These are phyloP conservation scores for Macrosiphum euphorbiae DNA, from an alignment of 2,888 invertebrate species.

Conservation along the genomic window DNA sequence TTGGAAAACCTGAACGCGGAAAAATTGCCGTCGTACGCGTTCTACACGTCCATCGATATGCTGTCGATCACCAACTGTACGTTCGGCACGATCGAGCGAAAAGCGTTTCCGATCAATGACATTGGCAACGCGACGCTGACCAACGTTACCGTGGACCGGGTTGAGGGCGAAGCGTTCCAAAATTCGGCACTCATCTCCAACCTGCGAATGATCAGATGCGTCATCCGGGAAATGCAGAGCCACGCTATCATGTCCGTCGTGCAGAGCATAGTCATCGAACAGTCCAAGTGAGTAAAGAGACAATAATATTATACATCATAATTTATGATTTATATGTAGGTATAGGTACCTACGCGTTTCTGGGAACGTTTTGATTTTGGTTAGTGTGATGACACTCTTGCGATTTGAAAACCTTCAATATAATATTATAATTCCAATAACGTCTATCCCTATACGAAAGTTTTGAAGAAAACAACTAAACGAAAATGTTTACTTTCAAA, in stretches of 20 bases:
- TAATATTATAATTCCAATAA: not conserved
- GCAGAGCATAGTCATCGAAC: conserved; percentile 39
- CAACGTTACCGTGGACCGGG: conserved; percentile 29
- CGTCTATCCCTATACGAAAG: not conserved
- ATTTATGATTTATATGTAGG: too few relatives aligned
- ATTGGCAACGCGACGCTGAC: conserved; percentile 35
- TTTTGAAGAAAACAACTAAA: not conserved
- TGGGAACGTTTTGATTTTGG: not conserved
- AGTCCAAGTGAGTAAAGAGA: conserved; percentile 33
- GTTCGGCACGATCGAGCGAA: conserved; percentile 23
- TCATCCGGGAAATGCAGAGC: conserved; percentile 19
- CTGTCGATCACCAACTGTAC: conserved; percentile 31
- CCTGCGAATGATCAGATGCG: conserved; percentile 24
- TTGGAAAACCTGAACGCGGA: conserved; percentile 29
- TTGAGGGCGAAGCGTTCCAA: conserved; percentile 39
- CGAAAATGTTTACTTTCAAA: not conserved
- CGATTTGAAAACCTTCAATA: not conserved
- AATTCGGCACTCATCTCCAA: not conserved
- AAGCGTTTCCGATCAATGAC: conserved; percentile 38
- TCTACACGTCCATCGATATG: conserved; percentile 34
- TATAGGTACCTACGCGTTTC: not conserved
- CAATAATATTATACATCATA: not conserved
- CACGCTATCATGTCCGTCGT: conserved; percentile 27
- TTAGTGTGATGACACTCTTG: not conserved
- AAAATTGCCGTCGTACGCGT: conserved; percentile 52